Conservation (phyloP, 2,797 vertebrate genomes). For the Vultur gryphus region DNA sequence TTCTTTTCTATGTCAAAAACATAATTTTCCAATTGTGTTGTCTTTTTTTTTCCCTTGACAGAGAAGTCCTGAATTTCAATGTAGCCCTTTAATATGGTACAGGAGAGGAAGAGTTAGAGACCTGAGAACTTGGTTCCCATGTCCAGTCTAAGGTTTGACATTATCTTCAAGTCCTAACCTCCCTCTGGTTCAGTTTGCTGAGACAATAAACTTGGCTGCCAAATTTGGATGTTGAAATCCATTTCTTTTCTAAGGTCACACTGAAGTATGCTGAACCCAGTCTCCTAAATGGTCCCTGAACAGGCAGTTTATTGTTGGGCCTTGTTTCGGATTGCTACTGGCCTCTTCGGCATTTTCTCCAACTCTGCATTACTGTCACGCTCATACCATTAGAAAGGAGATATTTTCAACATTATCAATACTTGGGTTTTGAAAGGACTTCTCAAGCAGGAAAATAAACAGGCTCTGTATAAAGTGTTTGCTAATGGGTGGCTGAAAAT, state of each 20-base stretch:
- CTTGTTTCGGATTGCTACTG: not conserved
- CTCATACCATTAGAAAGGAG: not conserved
- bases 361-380: not conserved
- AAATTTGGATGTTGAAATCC: not conserved
- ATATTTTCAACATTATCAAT: slow-evolving; percentile 18
- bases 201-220: not conserved
- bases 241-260: not conserved
- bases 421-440: slow-evolving; percentile 1
- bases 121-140: not conserved
- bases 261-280: not conserved
- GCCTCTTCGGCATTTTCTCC: not conserved
- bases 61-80: not conserved
- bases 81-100: not conserved
- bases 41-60: not conserved
- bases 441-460: not conserved
- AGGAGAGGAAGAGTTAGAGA: not conserved
- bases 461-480: not conserved
- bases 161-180: not conserved
- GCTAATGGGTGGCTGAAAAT: not conserved
- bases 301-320: not conserved
- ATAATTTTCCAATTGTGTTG: not conserved
- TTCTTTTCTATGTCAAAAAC: not conserved
- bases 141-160: not conserved
- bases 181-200: not conserved
- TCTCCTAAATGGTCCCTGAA: not conserved